Evolutionary conservation across 2,888 invertebrate genomes (phyloP).

Genomic region (Caenorhabditis becei): DNA sequence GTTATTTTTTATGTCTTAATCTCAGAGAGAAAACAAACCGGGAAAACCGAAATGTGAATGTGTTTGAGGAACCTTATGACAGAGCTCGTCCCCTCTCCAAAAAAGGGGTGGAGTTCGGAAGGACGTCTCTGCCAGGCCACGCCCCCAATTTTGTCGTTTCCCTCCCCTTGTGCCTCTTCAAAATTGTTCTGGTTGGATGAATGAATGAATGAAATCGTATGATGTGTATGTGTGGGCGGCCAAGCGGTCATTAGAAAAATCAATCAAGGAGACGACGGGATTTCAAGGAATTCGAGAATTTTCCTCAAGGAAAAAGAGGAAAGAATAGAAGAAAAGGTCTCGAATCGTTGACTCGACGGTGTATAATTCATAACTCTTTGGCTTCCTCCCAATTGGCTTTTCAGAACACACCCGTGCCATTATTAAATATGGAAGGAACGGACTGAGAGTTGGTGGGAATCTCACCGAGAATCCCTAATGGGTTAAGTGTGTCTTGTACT

Average conservation of each 20-base stretch:
- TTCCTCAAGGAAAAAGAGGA: not conserved
- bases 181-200: conserved; percentile 37
- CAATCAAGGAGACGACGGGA: conserved; percentile 25
- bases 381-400: not conserved
- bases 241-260: conserved; percentile 18
- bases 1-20: conserved; percentile 39
- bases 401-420: not conserved
- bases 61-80: conserved; percentile 28
- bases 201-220: not conserved
- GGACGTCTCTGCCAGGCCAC: conserved; percentile 48
- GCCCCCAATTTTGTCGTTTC: conserved; percentile 30
- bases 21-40: not conserved
- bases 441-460: not conserved
- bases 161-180: not conserved
- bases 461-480: not conserved
- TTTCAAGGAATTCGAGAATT: not conserved
- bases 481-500: not conserved
- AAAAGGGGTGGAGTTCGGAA: conserved; percentile 53
- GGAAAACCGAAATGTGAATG: conserved; percentile 30
- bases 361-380: not conserved
- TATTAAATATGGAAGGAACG: not conserved
- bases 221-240: not conserved
- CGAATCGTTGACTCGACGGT: not conserved
- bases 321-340: not conserved
- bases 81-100: conserved; percentile 25